These are phyloP conservation scores for Eumaeus atala DNA, from an alignment of 1,140 invertebrate genomes.

Conservation along the genomic window DNA sequence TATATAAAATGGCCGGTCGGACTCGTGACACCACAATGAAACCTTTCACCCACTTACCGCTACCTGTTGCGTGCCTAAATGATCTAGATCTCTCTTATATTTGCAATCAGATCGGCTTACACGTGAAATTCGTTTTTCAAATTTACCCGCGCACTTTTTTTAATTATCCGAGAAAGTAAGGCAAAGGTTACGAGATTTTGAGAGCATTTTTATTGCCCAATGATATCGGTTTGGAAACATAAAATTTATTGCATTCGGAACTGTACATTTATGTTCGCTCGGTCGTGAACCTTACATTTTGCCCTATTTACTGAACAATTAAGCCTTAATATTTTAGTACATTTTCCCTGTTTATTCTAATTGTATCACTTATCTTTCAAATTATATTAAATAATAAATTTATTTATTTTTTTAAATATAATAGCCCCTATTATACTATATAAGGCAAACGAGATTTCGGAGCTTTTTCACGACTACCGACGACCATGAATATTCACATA, in stretches of 20 bases:
- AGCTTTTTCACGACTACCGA: too few relatives aligned
- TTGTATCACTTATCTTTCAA: too few relatives aligned
- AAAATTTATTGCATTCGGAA: not conserved
- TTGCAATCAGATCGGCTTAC: constrained; percentile 22
- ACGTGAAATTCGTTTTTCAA: not conserved
- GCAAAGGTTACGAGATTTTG: constrained; percentile 6
- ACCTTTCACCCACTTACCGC: constrained; percentile 38
- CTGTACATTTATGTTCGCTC: not conserved
- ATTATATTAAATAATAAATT: too few relatives aligned
- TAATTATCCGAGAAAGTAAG: constrained; percentile 6
- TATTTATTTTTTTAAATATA: too few relatives aligned
- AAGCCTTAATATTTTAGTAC: too few relatives aligned
- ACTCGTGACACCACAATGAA: constrained; percentile 48
- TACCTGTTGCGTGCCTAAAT: constrained; percentile 27
- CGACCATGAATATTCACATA: too few relatives aligned
- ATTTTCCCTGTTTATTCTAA: too few relatives aligned
- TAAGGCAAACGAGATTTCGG: too few relatives aligned
- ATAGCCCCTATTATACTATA: too few relatives aligned
- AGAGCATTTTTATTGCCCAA: not conserved
- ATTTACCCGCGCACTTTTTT: not conserved
- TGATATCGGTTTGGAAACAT: constrained; percentile 1
- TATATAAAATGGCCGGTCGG: constrained; percentile 29
- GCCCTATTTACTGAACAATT: too few relatives aligned
- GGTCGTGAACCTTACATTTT: not conserved
- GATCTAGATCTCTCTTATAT: constrained; percentile 28